Percentiles rank a stretch among this genome's conserved stretches.
Evolutionary conservation across 2,888 invertebrate species (phyloP).

Genomic region (Phortica magna): DNA sequence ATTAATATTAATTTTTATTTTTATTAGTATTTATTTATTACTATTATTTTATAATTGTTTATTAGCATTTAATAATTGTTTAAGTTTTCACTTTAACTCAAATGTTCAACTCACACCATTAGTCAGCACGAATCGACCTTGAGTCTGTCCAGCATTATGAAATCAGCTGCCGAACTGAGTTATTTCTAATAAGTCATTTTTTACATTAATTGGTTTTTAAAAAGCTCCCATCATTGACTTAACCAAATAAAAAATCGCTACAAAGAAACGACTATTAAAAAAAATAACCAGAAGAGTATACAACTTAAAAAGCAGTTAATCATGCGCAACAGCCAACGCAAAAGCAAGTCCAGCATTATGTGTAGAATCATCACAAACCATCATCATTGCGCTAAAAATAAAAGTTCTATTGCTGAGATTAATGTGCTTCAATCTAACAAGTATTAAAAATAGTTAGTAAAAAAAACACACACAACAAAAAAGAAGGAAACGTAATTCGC

Average conservation of each 20-base stretch:
- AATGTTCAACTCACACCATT: neutral
- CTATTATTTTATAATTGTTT: neutral
- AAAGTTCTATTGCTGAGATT: slow-evolving; percentile 21
- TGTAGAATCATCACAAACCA: neutral
- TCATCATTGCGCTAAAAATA: slow-evolving; percentile 7
- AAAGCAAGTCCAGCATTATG: neutral
- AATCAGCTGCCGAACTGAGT: neutral
- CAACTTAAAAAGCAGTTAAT: slow-evolving; percentile 29
- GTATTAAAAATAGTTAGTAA: neutral
- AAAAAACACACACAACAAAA: neutral
- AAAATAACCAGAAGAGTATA: slow-evolving; percentile 5
- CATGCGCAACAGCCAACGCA: slow-evolving; percentile 3
- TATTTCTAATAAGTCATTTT: slow-evolving; percentile 44
- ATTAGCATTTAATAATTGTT: no score
- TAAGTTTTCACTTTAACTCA: neutral
- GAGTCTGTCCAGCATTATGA: neutral
- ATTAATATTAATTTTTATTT: no score
- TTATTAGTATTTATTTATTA: neutral
- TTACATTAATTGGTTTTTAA: slow-evolving; percentile 63
- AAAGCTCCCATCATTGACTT: slow-evolving; percentile 43
- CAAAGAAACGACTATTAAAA: slow-evolving; percentile 24
- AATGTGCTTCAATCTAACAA: slow-evolving; percentile 5
- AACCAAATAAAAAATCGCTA: slow-evolving; percentile 16
- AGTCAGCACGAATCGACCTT: neutral
- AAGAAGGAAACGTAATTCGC: neutral